Evolutionary conservation across 1,140 invertebrate species (phyloP).

Genomic region (Planococcus citri): DNA sequence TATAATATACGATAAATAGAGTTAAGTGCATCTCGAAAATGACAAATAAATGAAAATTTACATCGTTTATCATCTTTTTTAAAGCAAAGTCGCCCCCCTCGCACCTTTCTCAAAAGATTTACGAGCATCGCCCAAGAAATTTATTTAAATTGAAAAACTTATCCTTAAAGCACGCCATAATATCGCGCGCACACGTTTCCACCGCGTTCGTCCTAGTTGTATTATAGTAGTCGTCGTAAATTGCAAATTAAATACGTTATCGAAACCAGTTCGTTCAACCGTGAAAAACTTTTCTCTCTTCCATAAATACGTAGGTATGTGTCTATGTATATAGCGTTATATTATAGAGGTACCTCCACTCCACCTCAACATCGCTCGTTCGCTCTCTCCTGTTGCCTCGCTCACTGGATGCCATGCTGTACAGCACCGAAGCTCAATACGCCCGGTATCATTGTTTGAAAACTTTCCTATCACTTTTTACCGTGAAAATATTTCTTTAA

Average conservation of each 20-base stretch:
- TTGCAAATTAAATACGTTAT: too few relatives aligned
- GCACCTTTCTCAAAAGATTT: neutral
- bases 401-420: too few relatives aligned
- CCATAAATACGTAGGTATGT: neutral
- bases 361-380: too few relatives aligned
- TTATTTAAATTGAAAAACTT: neutral
- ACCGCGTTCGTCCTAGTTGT: too few relatives aligned
- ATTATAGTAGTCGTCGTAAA: too few relatives aligned
- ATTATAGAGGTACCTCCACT: too few relatives aligned
- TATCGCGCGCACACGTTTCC: neutral
- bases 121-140: neutral
- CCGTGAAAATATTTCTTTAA: neutral
- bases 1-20: too few relatives aligned
- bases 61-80: neutral
- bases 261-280: neutral
- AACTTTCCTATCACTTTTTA: neutral
- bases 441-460: neutral
- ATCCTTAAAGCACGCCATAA: neutral
- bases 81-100: too few relatives aligned
- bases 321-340: too few relatives aligned
- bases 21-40: constrained; percentile 2
- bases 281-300: neutral
- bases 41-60: neutral
- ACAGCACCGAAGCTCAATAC: too few relatives aligned
- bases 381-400: too few relatives aligned